Evolutionary conservation across 2,113 vertebrate genomes (phyloP), one percentile per base, ranked within the genome.

Genomic region (Sander lucioperca): DNA sequence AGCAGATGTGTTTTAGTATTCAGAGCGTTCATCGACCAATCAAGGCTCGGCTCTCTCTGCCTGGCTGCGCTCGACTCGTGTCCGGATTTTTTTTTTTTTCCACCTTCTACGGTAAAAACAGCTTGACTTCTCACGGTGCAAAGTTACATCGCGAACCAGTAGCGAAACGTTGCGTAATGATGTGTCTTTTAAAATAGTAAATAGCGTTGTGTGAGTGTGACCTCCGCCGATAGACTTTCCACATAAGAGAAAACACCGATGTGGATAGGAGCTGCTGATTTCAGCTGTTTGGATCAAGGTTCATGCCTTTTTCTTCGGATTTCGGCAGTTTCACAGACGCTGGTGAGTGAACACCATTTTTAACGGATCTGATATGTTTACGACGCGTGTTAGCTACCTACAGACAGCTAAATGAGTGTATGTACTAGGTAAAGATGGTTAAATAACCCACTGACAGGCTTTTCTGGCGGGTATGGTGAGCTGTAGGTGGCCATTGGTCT

Each of bases 261-360:
- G 71, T 72, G 63, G 64, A 53, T 2, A 57, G 6, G 65, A 79
- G 80, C 73, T 25, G 68, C 51, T 67, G 51, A 6, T 56, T 54
- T 81, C 74, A 27, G 71, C 25, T 25, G 54, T 66, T 75, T 63
- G 45, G 43, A 56, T 68, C 68, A 57, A 76, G 74, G 54, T 86
- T 75, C 45, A 50, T 70, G 56, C 56, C 74, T 62, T 82, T 58
- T 39, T 25, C 43, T 12, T 45, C 36, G 47, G 61, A 69, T 71
- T 80, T 86, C 79, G 58, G 2, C 79, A 33, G 76, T 85, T 91
- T 80, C 33, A 33, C 76, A 30, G 74, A 76, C 72, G 64, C 50
- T 71, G 91, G 92, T 93, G 76, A 91, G 92, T 88, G 69, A 76
- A 80, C 62, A 73, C 59, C 74, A 61, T 86, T 80, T 80, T 69